Conservation (phyloP, 2,113 vertebrate species). For the Xenopus laevis region DNA sequence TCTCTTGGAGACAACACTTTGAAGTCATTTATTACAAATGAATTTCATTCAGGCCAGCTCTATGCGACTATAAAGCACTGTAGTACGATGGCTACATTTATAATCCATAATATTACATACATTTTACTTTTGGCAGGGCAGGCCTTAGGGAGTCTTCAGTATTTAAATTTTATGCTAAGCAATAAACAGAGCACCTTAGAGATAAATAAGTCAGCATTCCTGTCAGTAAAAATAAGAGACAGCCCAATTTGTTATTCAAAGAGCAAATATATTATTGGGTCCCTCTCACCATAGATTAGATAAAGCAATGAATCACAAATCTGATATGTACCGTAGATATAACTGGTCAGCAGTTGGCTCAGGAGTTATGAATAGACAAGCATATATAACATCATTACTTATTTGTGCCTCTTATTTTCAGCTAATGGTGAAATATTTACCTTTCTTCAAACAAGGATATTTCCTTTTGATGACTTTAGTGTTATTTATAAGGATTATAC, state of each 20-base stretch:
- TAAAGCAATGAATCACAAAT: conserved; percentile 68
- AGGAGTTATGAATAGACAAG: conserved; percentile 48
- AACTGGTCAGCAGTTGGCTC: conserved; percentile 55
- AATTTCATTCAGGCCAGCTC: conserved; percentile 43
- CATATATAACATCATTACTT: conserved; percentile 58
- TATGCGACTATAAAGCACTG: conserved; percentile 52
- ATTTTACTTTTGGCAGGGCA: conserved; percentile 53
- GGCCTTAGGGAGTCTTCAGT: conserved; percentile 47
- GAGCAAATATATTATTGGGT: conserved; percentile 61
- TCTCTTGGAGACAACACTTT: conserved; percentile 42
- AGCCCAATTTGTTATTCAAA: conserved; percentile 59
- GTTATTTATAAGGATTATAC: too few species aligned
- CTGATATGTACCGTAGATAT: conserved; percentile 65
- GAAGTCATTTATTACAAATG: conserved; percentile 51
- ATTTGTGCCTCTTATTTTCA: conserved; percentile 37
- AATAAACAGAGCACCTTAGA: conserved; percentile 49
- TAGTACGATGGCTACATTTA: conserved; percentile 52
- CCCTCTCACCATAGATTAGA: conserved; percentile 66
- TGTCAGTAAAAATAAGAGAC: conserved; percentile 50
- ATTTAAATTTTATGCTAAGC: conserved; percentile 54
- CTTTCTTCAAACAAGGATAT: too few species aligned
- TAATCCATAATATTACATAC: conserved; percentile 49
- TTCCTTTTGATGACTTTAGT: too few species aligned
- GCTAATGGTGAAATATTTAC: too few species aligned
- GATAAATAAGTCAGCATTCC: conserved; percentile 48